Conservation (phyloP, 2,797 vertebrate genomes). For the Pseudomugil gertrudae region DNA sequence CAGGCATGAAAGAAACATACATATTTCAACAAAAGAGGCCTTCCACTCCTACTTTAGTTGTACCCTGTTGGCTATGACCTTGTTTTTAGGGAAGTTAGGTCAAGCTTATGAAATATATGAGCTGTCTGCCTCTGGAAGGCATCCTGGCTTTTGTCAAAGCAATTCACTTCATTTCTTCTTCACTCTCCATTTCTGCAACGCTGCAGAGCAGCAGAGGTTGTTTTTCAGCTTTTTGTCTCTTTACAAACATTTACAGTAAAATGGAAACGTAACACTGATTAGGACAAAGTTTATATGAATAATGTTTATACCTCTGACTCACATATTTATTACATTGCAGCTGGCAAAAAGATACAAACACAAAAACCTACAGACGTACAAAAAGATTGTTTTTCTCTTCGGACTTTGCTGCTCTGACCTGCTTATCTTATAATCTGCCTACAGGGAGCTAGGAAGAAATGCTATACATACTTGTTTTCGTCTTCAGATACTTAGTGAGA, state of each 20-base stretch:
- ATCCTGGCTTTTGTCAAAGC: slow-evolving; percentile 65
- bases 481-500: no score
- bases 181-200: slow-evolving; percentile 18
- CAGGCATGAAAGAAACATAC: slow-evolving; percentile 34
- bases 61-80: slow-evolving; percentile 51
- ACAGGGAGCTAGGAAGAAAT: no score
- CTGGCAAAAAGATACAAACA: neutral
- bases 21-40: slow-evolving; percentile 48
- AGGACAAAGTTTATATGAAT: no score
- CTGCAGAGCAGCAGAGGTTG: no score
- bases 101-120: slow-evolving; percentile 59
- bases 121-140: slow-evolving; percentile 43
- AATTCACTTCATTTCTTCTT: slow-evolving; percentile 31
- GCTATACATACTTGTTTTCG: no score
- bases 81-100: slow-evolving; percentile 53
- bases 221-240: no score
- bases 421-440: no score
- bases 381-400: neutral
- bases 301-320: neutral
- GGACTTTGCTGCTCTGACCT: no score
- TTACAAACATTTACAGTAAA: no score
- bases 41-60: slow-evolving; percentile 23
- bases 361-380: neutral
- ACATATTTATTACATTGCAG: neutral
- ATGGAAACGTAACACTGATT: no score